Evolutionary conservation across 2,113 vertebrate genomes (phyloP).

Genomic region (Anser cygnoides): DNA sequence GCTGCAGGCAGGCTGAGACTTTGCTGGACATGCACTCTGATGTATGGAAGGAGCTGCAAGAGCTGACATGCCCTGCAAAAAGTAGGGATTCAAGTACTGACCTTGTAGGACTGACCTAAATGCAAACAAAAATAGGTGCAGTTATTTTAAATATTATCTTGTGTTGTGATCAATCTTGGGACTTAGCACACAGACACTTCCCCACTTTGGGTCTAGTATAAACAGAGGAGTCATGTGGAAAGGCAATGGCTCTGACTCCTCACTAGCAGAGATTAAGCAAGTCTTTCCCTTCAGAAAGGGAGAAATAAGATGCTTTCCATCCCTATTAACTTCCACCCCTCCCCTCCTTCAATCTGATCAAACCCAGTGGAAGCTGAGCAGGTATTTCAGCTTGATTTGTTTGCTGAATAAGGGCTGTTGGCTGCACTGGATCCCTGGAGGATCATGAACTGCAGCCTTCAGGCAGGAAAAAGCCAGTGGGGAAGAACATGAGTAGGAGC

Average conservation of each 20-base stretch:
- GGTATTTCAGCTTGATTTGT: background rate
- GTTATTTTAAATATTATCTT: background rate
- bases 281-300: background rate
- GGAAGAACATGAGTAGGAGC: background rate
- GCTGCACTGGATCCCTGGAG: background rate
- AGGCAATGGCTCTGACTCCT: background rate
- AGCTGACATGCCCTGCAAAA: background rate
- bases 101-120: background rate
- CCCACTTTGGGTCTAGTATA: accelerated
- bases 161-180: background rate
- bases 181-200: background rate
- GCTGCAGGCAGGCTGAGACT: background rate
- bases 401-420: background rate
- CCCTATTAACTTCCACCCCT: background rate
- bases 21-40: background rate
- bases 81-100: background rate
- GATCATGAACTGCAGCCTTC: accelerated
- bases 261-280: background rate
- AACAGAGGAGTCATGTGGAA: background rate
- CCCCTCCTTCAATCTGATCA: background rate
- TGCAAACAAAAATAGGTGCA: background rate
- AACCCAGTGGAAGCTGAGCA: background rate
- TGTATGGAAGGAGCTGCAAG: background rate
- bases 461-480: background rate
- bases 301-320: background rate